A percentile compares a stretch with the other conserved stretches of the same genome.
phyloP scores from a whole-genome alignment of 2,888 invertebrate genomes.

The Xylota sylvarum region DNA sequence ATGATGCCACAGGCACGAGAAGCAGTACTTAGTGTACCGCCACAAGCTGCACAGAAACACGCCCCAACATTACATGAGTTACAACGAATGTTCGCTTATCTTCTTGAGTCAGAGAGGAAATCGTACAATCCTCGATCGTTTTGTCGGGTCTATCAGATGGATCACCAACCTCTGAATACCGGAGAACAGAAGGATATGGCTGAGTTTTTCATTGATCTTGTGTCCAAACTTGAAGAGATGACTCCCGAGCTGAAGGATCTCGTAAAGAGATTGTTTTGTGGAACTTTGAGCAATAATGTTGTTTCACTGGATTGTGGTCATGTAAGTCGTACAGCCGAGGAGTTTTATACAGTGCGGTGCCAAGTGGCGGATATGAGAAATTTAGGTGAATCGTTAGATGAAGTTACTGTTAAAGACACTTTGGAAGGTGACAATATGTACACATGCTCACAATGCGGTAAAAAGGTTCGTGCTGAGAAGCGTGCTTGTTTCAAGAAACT shows the following conservation, averaged over 20 bases:
- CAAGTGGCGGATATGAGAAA: slow-evolving; percentile 99
- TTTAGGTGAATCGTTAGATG: slow-evolving; percentile 96
- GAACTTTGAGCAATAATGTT: slow-evolving; percentile 97
- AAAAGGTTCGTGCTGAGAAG: slow-evolving; percentile 98
- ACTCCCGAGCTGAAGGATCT: slow-evolving; percentile 94
- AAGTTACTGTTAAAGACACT: slow-evolving; percentile 98
- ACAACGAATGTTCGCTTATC: slow-evolving; percentile 97
- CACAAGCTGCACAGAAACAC: slow-evolving; percentile 90
- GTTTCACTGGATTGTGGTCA: slow-evolving; percentile 98
- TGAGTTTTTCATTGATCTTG: slow-evolving; percentile 98
- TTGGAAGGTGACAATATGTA: slow-evolving; percentile 99
- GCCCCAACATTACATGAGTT: slow-evolving; percentile 93
- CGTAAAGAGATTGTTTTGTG: slow-evolving; percentile 96
- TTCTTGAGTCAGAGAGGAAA: slow-evolving; percentile 96
- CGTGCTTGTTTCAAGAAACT: slow-evolving; percentile 97
- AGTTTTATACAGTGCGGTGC: slow-evolving; percentile 98
- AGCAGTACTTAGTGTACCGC: slow-evolving; percentile 92
- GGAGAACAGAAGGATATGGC: slow-evolving; percentile 99
- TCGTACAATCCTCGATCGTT: slow-evolving; percentile 98
- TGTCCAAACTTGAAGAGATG: slow-evolving; percentile 98
- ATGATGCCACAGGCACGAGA: slow-evolving; percentile 98
- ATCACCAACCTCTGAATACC: slow-evolving; percentile 97
- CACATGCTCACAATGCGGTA: slow-evolving; percentile 97
- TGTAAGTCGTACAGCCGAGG: slow-evolving; percentile 96
- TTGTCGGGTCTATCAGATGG: slow-evolving; percentile 98